A percentile compares a stretch with the other conserved stretches of the same genome.
Conservation (phyloP, 2,113 vertebrate genomes). For the Strix uralensis region DNA sequence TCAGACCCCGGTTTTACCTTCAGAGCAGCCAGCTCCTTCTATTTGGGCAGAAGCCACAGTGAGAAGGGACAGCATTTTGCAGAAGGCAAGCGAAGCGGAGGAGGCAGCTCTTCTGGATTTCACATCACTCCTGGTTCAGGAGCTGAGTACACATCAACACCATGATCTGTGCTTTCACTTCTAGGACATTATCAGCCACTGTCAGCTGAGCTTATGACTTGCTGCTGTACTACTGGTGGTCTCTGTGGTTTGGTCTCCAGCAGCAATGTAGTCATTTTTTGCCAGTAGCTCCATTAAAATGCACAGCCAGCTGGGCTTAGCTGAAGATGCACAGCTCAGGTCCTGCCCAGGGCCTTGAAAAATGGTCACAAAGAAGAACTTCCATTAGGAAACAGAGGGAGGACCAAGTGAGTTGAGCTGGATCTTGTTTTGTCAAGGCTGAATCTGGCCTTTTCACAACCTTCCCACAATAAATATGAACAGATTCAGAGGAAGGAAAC, state of each 20-base stretch:
- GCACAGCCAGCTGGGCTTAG: background rate
- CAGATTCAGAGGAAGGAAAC: background rate
- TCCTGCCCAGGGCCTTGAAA: background rate
- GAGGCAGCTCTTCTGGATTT: background rate
- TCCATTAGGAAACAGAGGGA: background rate
- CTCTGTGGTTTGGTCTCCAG: background rate
- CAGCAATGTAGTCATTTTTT: background rate
- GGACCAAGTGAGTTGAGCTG: background rate
- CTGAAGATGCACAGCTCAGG: background rate
- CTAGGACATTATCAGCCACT: rapidly evolving
- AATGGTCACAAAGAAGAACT: background rate
- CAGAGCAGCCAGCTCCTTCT: background rate
- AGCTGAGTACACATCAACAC: background rate
- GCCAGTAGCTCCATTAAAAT: background rate
- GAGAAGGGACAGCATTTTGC: background rate
- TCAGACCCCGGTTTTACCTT: background rate
- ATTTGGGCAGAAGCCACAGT: background rate
- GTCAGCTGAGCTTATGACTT: background rate
- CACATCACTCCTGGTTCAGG: background rate
- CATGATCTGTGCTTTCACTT: rapidly evolving
- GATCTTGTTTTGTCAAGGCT: background rate
- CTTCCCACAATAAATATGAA: background rate
- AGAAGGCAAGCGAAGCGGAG: background rate
- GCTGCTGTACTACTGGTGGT: background rate
- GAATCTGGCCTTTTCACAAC: background rate